Conservation (phyloP, 2,113 vertebrate species). For the Chauna torquata region DNA sequence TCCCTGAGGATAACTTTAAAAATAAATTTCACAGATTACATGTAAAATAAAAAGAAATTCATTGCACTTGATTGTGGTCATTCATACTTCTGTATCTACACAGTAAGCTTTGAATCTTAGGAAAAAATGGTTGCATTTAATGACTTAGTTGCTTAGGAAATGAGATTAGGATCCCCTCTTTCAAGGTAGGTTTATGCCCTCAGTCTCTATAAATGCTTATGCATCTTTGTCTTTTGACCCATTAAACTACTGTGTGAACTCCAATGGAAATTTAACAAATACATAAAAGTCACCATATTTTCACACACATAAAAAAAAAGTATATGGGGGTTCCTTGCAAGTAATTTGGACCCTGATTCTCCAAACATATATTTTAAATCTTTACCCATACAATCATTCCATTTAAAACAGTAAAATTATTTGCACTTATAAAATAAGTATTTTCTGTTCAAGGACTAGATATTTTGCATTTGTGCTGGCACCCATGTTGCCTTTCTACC, state of each 20-base stretch:
- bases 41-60: not conserved
- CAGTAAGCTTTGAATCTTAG: not conserved
- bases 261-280: not conserved
- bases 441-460: not conserved
- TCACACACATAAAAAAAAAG: not conserved
- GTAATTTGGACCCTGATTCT: not conserved
- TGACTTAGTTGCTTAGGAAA: not conserved
- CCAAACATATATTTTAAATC: not conserved
- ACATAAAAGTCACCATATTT: not conserved
- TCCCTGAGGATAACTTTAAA: not conserved
- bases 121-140: not conserved
- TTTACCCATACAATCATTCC: not conserved
- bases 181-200: not conserved
- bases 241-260: not conserved
- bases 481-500: not conserved
- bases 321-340: not conserved
- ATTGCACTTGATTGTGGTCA: not conserved
- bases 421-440: not conserved
- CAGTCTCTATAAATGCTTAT: not conserved
- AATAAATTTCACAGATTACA: not conserved
- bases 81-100: not conserved
- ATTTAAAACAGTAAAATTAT: not conserved
- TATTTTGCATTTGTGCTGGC: not conserved
- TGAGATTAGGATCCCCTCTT: not conserved
- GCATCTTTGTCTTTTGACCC: not conserved